Evolutionary conservation across 2,113 vertebrate genomes (phyloP).

Genomic region (Embiotoca jacksoni): DNA sequence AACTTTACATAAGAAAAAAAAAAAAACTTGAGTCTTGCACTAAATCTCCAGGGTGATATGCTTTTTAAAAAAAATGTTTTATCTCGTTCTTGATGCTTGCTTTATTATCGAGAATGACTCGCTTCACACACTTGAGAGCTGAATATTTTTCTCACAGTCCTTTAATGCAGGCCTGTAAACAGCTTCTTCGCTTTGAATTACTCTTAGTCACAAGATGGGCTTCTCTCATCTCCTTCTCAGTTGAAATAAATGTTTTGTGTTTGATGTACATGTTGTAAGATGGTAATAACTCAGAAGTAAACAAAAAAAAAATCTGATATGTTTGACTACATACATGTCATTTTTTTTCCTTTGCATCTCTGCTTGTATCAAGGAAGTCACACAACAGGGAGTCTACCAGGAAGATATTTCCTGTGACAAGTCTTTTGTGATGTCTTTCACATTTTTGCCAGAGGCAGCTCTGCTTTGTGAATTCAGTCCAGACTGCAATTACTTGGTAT

Average conservation of each 20-base stretch:
- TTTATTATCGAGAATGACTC: background rate
- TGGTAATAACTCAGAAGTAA: background rate
- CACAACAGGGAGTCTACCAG: background rate
- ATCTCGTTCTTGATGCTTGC: background rate
- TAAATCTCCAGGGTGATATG: background rate
- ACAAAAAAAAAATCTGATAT: too few relatives aligned
- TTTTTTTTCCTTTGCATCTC: background rate
- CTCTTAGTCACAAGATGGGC: background rate
- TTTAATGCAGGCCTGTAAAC: conserved; percentile 2
- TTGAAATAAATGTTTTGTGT: background rate
- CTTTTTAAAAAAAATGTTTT: background rate
- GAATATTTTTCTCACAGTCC: background rate
- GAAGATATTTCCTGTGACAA: background rate
- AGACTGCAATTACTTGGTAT: background rate
- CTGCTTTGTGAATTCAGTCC: background rate
- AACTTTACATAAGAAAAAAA: too few relatives aligned
- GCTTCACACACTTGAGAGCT: conserved; percentile 1
- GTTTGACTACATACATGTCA: background rate
- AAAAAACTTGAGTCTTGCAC: background rate
- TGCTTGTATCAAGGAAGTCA: background rate
- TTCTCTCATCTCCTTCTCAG: background rate
- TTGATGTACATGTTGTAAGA: conserved; percentile 2
- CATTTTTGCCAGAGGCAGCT: background rate
- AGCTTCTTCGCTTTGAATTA: conserved; percentile 8
- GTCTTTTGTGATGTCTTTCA: background rate